phyloP scores from a whole-genome alignment of 2,888 invertebrate species.

The Dermolepida albohirtum region DNA sequence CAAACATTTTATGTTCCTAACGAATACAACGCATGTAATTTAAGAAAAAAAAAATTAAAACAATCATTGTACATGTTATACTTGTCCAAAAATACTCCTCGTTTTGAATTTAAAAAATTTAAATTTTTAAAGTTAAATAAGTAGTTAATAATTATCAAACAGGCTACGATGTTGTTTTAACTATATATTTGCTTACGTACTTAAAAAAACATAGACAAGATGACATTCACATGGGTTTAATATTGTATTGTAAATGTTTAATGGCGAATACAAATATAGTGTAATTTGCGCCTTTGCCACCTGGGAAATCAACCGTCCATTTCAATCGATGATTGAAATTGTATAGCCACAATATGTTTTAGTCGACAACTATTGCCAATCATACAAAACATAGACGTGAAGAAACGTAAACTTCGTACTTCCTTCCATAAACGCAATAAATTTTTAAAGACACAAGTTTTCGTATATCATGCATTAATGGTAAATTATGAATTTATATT shows the following conservation, averaged over 20 bases:
- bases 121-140: too few species aligned
- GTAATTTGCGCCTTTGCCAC: conserved; percentile 31
- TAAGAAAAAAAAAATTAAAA: too few species aligned
- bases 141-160: too few species aligned
- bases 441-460: too few species aligned
- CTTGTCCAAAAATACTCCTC: too few species aligned
- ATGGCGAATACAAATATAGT: conserved; percentile 12
- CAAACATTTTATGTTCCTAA: too few species aligned
- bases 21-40: too few species aligned
- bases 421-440: not conserved
- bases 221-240: not conserved
- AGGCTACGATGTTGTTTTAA: too few species aligned
- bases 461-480: not conserved
- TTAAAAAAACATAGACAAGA: too few species aligned
- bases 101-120: too few species aligned
- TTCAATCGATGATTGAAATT: conserved; percentile 35
- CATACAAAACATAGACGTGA: conserved; percentile 1
- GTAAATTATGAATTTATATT: not conserved
- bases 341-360: conserved; percentile 21
- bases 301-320: conserved; percentile 34
- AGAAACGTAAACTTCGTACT: not conserved
- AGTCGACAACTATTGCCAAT: not conserved
- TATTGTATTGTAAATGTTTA: conserved; percentile 25
- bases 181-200: too few species aligned
- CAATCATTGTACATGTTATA: too few species aligned